Conservation (phyloP, 2,113 vertebrate species). For the Hystrix cristata region DNA sequence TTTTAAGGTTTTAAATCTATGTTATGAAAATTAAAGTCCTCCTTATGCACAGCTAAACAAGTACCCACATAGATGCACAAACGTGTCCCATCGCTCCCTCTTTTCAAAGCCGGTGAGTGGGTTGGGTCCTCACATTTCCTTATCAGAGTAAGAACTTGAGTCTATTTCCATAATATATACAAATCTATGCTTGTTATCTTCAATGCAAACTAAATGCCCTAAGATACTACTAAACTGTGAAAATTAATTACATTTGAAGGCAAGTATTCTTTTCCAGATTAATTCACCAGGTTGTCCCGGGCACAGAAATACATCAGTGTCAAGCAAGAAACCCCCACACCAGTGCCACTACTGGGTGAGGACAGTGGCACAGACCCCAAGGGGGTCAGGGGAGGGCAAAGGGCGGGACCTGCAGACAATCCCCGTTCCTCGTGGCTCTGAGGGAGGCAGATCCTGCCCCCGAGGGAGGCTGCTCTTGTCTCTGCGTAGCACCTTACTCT, state of each 20-base stretch:
- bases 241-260: slow-evolving; percentile 71
- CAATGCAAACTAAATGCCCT: slow-evolving; percentile 76
- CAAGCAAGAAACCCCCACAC: background rate
- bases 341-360: background rate
- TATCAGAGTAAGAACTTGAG: slow-evolving; percentile 48
- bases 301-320: background rate
- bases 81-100: background rate
- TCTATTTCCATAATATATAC: slow-evolving; percentile 72
- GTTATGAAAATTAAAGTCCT: slow-evolving; percentile 26
- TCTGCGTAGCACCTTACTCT: background rate
- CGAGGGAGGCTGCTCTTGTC: background rate
- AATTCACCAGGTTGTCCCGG: slow-evolving; percentile 47
- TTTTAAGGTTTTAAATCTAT: background rate
- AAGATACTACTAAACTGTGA: slow-evolving; percentile 76
- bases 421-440: background rate
- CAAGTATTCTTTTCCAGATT: slow-evolving; percentile 39
- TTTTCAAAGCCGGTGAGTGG: background rate
- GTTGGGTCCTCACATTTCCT: slow-evolving; percentile 42
- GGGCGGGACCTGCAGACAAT: background rate
- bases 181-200: slow-evolving; percentile 76
- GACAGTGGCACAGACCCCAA: background rate
- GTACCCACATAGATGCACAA: background rate
- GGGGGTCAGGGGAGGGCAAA: background rate
- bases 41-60: background rate
- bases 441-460: background rate